Evolutionary conservation across 2,113 vertebrate species (phyloP), one percentile per base, ranked within the genome.

Genomic region (Pollachius pollachius): DNA sequence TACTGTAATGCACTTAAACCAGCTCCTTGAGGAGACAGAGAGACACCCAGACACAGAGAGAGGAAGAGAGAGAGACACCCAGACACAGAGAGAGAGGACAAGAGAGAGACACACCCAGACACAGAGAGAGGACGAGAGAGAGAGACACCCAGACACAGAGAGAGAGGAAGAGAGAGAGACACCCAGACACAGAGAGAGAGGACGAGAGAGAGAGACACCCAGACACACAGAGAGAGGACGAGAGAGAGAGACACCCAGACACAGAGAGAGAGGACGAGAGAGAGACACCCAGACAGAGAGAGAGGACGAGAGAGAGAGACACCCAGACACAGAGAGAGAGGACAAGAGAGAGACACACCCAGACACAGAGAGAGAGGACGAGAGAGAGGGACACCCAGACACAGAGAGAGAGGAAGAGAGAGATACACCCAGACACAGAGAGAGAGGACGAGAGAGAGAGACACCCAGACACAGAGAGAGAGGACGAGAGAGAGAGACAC

Each of bases 1-100:
- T 74, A 69, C 72, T 67, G 75, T 84, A 80, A 83, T 81, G 77
- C 70, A 74, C 71, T 81, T 61, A 19, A n/a, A 60, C 60, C 37
- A 3, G 37, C 81, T 77, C 70, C 81, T 23, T 72, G 81, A 76
- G 84, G 61, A 25, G 70, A 19, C 5, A 0, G 34, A 15, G 68
- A 56, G 62, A 59, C 5, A 64, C 25, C 30, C 25, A 64, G 23
- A 27, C 15, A n/a, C 15, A 64, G 62, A 34, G 61, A 62, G 61
- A 62, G 25, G 27, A 21, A 30, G 62, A 15, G 62, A 37, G 27
- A 64, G 25, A 64, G 62, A 41, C 37, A 41, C 6, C 37, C 37
- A 41, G 37, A 41, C 37, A 37, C 2, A 37, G 9, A 37, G 15
- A 16, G 27, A 64, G 15, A 17, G 62, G 17, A 11, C 17, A 30